phyloP scores from a whole-genome alignment of 1,140 invertebrate genomes.

The Anastatus disparis region DNA sequence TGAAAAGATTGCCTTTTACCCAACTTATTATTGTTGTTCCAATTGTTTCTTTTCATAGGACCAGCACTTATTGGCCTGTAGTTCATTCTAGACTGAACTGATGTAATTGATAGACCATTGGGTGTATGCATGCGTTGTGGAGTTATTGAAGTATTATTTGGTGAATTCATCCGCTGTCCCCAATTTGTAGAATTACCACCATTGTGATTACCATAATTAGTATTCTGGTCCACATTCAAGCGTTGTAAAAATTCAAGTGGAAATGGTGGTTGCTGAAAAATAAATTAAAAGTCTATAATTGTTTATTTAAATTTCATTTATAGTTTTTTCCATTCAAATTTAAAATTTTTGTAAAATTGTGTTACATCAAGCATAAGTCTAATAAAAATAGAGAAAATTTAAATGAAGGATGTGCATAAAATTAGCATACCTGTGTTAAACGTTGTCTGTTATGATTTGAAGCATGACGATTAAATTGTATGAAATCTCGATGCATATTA shows the following conservation, averaged over 20 bases:
- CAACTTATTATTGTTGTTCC: conserved; percentile 53
- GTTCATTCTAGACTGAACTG: conserved; percentile 29
- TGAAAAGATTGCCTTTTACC: conserved; percentile 50
- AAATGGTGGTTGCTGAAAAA: conserved; percentile 56
- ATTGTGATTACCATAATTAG: conserved; percentile 50
- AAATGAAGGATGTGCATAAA: no score
- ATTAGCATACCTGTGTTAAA: conserved; percentile 54
- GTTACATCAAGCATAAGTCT: no score
- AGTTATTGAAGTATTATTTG: conserved; percentile 38
- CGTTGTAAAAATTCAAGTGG: conserved; percentile 57
- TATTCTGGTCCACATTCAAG: conserved; percentile 55
- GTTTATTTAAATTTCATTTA: not conserved
- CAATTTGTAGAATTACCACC: conserved; percentile 49
- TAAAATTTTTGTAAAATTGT: no score
- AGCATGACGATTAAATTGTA: conserved; percentile 50
- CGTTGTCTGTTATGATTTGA: conserved; percentile 53
- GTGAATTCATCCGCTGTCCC: conserved; percentile 49
- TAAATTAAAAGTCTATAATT: conserved; percentile 24
- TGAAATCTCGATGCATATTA: conserved; percentile 54
- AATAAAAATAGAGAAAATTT: no score
- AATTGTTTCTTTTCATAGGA: conserved; percentile 56
- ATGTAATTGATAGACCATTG: conserved; percentile 4
- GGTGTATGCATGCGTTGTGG: conserved; percentile 29
- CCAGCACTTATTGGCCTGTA: conserved; percentile 51
- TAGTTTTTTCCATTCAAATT: no score